Evolutionary conservation across 2,797 vertebrate species (phyloP).

Genomic region (Semotilus atromaculatus): DNA sequence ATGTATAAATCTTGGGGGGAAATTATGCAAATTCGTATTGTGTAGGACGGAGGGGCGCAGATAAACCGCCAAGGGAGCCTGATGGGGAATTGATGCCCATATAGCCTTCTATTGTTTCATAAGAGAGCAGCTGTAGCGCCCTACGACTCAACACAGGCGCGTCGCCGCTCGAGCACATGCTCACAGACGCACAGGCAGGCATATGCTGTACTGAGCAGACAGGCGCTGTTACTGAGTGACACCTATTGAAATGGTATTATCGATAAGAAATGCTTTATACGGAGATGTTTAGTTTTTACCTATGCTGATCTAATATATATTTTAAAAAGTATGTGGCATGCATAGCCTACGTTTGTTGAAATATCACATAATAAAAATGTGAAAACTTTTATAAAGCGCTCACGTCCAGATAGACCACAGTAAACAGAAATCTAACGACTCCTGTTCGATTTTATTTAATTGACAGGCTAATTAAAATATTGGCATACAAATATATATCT

Average conservation of each 20-base stretch:
- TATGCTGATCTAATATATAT: not conserved
- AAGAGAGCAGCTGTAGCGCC: constrained; percentile 38
- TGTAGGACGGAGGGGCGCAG: constrained; percentile 73
- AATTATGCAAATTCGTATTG: constrained; percentile 80
- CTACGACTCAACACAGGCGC: constrained; percentile 9
- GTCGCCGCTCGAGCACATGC: not conserved
- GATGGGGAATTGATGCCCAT: constrained; percentile 44
- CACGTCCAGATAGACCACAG: not conserved
- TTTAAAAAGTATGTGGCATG: not conserved
- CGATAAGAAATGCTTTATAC: not conserved
- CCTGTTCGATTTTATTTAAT: not conserved
- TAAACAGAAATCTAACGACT: not conserved
- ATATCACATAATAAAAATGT: not conserved
- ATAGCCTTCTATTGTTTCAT: constrained; percentile 34
- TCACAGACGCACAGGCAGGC: not conserved
- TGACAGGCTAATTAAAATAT: not conserved
- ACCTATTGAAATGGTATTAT: not conserved
- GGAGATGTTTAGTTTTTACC: not conserved
- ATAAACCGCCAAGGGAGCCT: constrained; percentile 69
- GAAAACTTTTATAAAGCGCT: not conserved
- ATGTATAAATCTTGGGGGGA: constrained; percentile 72
- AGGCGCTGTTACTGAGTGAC: not conserved
- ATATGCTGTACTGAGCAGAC: not conserved
- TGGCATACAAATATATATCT: no score
- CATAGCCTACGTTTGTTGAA: not conserved